Percentiles rank a stretch among this genome's conserved stretches.
Conservation (phyloP, 1,140 invertebrate genomes). For the Drosophila orena region DNA sequence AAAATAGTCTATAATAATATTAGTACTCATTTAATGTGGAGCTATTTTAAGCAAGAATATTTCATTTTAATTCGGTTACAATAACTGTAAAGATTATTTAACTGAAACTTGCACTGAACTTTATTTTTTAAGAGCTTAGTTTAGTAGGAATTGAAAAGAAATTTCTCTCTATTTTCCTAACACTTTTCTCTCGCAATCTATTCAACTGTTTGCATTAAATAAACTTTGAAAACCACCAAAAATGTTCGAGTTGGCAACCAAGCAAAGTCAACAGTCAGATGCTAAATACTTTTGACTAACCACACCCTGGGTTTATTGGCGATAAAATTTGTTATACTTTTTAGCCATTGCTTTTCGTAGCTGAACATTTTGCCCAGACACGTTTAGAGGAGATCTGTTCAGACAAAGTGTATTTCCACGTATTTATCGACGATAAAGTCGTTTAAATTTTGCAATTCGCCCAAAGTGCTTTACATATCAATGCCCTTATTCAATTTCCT, state of each 20-base stretch:
- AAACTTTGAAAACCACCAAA: neutral
- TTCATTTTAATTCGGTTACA: too few species aligned
- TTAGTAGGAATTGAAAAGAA: neutral
- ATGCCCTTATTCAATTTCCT: conserved; percentile 15
- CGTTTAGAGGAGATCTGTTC: conserved; percentile 25
- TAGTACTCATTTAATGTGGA: too few species aligned
- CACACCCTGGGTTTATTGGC: conserved; percentile 9
- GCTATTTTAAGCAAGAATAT: too few species aligned
- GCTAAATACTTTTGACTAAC: conserved; percentile 25
- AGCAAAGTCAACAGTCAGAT: conserved; percentile 18
- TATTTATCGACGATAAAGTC: neutral
- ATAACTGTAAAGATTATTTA: neutral
- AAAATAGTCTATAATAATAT: too few species aligned
- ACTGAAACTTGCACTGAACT: neutral
- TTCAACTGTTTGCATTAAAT: neutral
- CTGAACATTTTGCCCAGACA: conserved; percentile 35
- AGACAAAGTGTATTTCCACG: conserved; percentile 18
- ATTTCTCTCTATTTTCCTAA: neutral
- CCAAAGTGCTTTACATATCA: conserved; percentile 5
- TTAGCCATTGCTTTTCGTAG: neutral
- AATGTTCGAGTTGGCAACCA: conserved; percentile 17
- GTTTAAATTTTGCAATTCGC: neutral
- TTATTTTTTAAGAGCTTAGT: too few species aligned
- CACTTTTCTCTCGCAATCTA: neutral
- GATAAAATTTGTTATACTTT: conserved; percentile 14